Evolutionary conservation across 2,113 vertebrate genomes (phyloP).

Genomic region (Gymnogyps californianus): DNA sequence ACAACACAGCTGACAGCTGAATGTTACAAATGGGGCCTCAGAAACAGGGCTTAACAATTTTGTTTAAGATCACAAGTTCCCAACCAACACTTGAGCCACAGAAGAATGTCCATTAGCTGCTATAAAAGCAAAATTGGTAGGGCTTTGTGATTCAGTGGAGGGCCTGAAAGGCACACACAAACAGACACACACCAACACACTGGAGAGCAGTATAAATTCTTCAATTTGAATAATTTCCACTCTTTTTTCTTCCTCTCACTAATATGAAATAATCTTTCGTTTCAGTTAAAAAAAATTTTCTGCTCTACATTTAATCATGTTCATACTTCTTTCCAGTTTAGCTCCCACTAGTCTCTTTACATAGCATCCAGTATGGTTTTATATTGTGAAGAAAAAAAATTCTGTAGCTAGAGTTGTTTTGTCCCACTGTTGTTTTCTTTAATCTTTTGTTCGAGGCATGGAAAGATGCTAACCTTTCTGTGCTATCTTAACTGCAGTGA

Average conservation of each 20-base stretch:
- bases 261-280: background rate
- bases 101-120: constrained; percentile 45
- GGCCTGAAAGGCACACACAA: background rate
- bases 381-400: background rate
- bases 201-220: background rate
- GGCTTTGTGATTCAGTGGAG: background rate
- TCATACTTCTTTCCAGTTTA: background rate
- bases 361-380: background rate
- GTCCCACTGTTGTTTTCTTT: background rate
- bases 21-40: constrained; percentile 7
- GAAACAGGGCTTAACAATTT: constrained; percentile 34
- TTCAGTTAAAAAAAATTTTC: background rate
- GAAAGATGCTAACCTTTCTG: constrained; percentile 33
- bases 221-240: background rate
- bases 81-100: constrained; percentile 24
- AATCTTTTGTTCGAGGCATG: background rate
- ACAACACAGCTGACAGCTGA: constrained; percentile 34
- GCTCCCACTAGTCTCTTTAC: background rate
- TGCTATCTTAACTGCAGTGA: constrained; percentile 28
- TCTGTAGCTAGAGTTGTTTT: background rate
- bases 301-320: background rate
- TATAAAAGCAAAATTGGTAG: constrained; percentile 44
- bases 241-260: background rate
- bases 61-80: constrained; percentile 41
- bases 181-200: background rate